Base-by-base conservation (phyloP, 2,888 invertebrate species). In the Imbricaverruca yamaguchii region DNA sequence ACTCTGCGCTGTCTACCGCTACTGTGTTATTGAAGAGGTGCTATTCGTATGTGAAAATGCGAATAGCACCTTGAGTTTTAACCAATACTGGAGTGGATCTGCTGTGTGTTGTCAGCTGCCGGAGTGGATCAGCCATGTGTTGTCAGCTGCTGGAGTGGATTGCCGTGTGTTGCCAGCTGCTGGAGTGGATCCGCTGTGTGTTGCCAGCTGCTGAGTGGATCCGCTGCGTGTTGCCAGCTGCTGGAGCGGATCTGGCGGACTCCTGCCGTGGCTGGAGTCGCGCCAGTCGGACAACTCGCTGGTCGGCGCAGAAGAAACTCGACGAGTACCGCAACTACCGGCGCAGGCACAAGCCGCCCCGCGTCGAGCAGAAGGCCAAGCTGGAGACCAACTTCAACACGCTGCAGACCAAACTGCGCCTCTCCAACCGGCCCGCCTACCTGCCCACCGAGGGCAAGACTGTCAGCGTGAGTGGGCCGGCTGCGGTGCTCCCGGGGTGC, bases 351-450 rank as follows among this genome's bases (percentile, higher is more conserved):
- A 99, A 99, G 91, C 99, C 99, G 82, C 99, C 99, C 86, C 96
- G 98, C 88, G 97, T 99, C 84, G 98, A 98, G 89, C 98, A 98
- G 89, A 98, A 98, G 89, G 98, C 98, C 86, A 96, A 96, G 89
- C 91, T 99, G 87, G 99, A 99, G 90, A 99, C 98, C 85, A 97
- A 98, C 89, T 99, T 99, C 91, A 99, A 99, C 90, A 99, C 99
- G 82, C 91, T 99, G 86, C 99, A 99, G 90, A 99, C 99, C 84
- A 97, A 98, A 87, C 91, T 99, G 86, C 93, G 99, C 86, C 91
- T 99, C 85, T 97, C 96, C 87, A 99, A 99, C 90, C 92, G 99
- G 86, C 99, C 99, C 81, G 98, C 99, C 65, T 99, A 98, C 89
- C 93, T 99, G 93, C 99, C 99, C 85, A 97, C 97, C 83, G 98